A percentile compares a stretch with the other conserved stretches of the same genome.
These are phyloP conservation scores for Sisor rabdophorus DNA, from an alignment of 2,113 vertebrate species.

Conservation along the genomic window DNA sequence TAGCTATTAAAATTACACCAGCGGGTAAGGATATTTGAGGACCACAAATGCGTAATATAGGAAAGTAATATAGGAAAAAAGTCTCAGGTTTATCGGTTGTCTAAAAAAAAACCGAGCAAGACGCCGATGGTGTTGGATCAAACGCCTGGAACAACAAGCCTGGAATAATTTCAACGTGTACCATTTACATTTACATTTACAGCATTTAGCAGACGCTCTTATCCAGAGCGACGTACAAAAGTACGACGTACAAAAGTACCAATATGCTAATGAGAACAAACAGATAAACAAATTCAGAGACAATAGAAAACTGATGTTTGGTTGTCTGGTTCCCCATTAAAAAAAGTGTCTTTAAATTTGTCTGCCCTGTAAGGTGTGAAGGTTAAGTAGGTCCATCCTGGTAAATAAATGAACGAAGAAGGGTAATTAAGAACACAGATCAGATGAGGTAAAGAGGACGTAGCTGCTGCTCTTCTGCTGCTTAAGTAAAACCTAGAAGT, in stretches of 20 bases:
- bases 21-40: too few species aligned
- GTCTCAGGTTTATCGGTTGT: too few species aligned
- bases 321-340: conserved; percentile 38
- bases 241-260: background rate
- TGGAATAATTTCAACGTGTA: too few species aligned
- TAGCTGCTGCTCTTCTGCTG: conserved; percentile 17
- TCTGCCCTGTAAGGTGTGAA: conserved; percentile 54
- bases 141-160: too few species aligned
- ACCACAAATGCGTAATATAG: too few species aligned
- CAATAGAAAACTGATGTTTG: background rate
- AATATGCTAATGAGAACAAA: background rate
- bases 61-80: too few species aligned
- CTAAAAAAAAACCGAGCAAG: background rate
- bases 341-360: conserved; percentile 52
- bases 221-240: too few species aligned
- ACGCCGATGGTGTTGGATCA: background rate
- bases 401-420: conserved; percentile 68
- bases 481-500: conserved; percentile 35
- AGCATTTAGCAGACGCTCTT: too few species aligned
- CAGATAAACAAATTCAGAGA: background rate
- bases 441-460: conserved; percentile 49
- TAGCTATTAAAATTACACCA: too few species aligned
- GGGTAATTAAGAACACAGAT: conserved; percentile 67
- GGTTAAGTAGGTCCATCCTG: conserved; percentile 65
- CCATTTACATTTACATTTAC: too few species aligned